Evolutionary conservation across 2,888 invertebrate genomes (phyloP).

Genomic region (Eilema sororculum): DNA sequence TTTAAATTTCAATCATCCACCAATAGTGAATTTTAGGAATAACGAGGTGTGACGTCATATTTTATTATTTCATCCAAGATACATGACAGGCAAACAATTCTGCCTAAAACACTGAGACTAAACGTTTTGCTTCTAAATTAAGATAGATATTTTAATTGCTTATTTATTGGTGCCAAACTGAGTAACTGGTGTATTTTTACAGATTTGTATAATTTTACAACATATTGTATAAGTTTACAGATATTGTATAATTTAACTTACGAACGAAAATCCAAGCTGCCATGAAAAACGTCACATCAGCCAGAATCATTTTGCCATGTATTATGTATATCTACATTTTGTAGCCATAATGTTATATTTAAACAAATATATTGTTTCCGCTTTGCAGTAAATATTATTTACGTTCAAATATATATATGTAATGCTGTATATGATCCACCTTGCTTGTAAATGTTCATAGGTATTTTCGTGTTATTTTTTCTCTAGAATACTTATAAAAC

Average conservation of each 20-base stretch:
- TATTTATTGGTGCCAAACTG: conserved; percentile 42
- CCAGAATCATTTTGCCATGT: conserved; percentile 60
- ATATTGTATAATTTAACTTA: conserved; percentile 41
- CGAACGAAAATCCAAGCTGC: conserved; percentile 56
- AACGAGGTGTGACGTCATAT: neutral
- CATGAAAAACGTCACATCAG: conserved; percentile 55
- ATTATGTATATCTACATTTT: conserved; percentile 50
- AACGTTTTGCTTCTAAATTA: neutral
- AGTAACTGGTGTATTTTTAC: conserved; percentile 52
- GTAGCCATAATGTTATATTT: conserved; percentile 59
- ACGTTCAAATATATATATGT: conserved; percentile 35
- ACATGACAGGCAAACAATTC: too few species aligned
- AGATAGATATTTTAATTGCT: neutral
- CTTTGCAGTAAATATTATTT: conserved; percentile 41
- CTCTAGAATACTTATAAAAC: conserved; percentile 33
- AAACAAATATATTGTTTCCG: conserved; percentile 40
- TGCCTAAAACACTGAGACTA: too few species aligned
- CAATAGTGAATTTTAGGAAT: neutral
- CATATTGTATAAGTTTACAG: neutral
- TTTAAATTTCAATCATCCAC: neutral
- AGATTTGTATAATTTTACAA: conserved; percentile 19
- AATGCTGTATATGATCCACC: conserved; percentile 37
- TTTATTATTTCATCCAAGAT: neutral
- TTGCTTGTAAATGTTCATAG: conserved; percentile 40
- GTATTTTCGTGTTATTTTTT: conserved; percentile 28